Evolutionary conservation across 2,113 vertebrate genomes (phyloP), one percentile per base, ranked within the genome.

Genomic region (Nycticryphes semicollaris): DNA sequence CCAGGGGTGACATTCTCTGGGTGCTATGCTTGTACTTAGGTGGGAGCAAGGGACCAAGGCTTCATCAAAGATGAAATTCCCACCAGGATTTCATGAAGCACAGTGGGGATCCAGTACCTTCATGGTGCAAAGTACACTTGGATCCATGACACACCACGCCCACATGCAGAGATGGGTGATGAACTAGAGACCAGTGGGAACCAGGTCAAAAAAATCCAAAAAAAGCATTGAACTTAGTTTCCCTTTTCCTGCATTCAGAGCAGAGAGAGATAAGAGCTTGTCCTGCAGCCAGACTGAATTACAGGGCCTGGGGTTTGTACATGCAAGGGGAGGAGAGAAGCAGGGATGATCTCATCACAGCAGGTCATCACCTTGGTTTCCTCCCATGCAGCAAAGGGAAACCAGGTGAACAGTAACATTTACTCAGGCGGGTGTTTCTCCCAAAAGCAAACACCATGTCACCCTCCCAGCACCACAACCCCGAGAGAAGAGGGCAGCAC

Each of bases 391-490:
- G 28, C 35, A 64, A 43, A 56, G 6, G 51, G 94, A 92, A 94
- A 78, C 37, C 78, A 90, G 48, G n/a, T 76, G 63, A 93, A 48
- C 33, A 77, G 10, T 27, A 43, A 78, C 19, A 43, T 78, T 81
- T 75, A 87, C 43, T 8, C 43, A 68, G 74, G 25, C 1, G 1
- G 60, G 50, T 1, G 4, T 14, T 60, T 47, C 53, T 57, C 59
- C 41, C 22, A 30, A 92, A 77, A 82, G 30, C 47, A 97, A 95
- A 84, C 76, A 88, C 30, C 45, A 75, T 0, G 0, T 84, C 93
- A 81, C 24, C 24, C 64, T 74, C 20, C 27, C 50, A 37, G 59
- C 4, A 7, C 50, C 12, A 10, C 0, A 0, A 83, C 41, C n/a
- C 28, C 0, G 0, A 45, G 28, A 62, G 41, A 16, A 64, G 24